These are phyloP conservation scores for Bathynomus jamesi DNA, from an alignment of 1,140 invertebrate genomes.

Conservation along the genomic window DNA sequence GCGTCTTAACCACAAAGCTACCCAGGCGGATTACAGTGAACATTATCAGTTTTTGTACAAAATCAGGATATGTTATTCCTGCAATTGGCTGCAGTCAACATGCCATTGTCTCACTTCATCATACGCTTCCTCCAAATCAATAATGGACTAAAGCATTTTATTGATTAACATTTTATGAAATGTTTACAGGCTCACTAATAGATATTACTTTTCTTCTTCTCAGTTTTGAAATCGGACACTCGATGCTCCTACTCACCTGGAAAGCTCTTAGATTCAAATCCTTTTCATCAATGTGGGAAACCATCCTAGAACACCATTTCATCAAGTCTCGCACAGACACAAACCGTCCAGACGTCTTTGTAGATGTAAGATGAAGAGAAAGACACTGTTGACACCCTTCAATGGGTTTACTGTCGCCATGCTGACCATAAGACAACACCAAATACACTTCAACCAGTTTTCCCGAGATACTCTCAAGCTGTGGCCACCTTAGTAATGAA, in stretches of 20 bases:
- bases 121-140: no score
- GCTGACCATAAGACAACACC: conserved; percentile 63
- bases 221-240: no score
- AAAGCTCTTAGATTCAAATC: conserved; percentile 31
- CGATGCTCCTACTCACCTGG: conserved; percentile 18
- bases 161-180: no score
- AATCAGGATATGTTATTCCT: no score
- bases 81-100: no score
- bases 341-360: conserved; percentile 38
- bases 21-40: no score
- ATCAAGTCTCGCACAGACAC: conserved; percentile 71
- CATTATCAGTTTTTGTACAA: no score
- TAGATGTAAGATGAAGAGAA: conserved; percentile 23
- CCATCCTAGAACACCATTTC: conserved; percentile 78
- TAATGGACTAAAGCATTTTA: no score
- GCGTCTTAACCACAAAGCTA: no score
- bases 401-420: conserved; percentile 41
- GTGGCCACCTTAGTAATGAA: conserved; percentile 66
- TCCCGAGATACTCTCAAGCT: conserved; percentile 61
- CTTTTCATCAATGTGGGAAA: conserved; percentile 40
- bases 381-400: not conserved
- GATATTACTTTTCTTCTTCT: no score
- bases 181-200: no score
- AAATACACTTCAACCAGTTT: conserved; percentile 77
- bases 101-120: no score